Conservation (phyloP, 2,113 vertebrate genomes). For the Cranoglanis bouderius region DNA sequence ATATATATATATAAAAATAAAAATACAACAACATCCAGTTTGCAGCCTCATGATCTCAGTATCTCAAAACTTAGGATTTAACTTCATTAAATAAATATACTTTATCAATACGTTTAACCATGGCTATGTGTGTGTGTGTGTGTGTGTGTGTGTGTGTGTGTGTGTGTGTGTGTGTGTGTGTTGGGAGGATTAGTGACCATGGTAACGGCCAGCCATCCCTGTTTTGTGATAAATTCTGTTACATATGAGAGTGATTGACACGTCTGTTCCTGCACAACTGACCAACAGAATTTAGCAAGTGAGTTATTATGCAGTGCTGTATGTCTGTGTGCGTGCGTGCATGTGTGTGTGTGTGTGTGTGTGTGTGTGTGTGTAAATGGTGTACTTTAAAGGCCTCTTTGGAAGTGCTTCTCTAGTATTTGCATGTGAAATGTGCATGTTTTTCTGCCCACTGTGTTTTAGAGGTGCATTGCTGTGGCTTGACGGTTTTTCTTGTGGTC, state of each 20-base stretch:
- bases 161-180: slow-evolving; percentile 80
- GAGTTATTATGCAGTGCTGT: slow-evolving; percentile 91
- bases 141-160: slow-evolving; percentile 82
- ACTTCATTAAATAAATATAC: neutral
- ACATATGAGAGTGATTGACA: slow-evolving; percentile 99
- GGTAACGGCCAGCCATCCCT: slow-evolving; percentile 92
- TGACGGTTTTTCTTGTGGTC: slow-evolving; percentile 84
- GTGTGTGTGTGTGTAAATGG: slow-evolving; percentile 38
- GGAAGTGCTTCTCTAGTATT: slow-evolving; percentile 92
- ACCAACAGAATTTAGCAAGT: slow-evolving; percentile 96
- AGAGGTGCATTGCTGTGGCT: slow-evolving; percentile 89
- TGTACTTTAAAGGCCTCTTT: slow-evolving; percentile 93
- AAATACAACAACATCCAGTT: neutral
- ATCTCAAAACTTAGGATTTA: neutral
- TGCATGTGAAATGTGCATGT: slow-evolving; percentile 91
- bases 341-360: slow-evolving; percentile 54
- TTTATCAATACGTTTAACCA: neutral
- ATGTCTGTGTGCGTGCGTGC: slow-evolving; percentile 30
- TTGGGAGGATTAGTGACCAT: slow-evolving; percentile 91
- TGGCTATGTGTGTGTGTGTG: slow-evolving; percentile 70
- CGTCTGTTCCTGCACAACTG: slow-evolving; percentile 93
- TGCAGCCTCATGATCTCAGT: neutral
- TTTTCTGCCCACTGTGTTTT: slow-evolving; percentile 74
- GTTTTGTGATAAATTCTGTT: slow-evolving; percentile 96
- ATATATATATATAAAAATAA: neutral